Evolutionary conservation across 92 coral and sea anemone species (phyloP), one percentile per base, ranked within the genome.

Genomic region (Zoanthus sansibaricus): DNA sequence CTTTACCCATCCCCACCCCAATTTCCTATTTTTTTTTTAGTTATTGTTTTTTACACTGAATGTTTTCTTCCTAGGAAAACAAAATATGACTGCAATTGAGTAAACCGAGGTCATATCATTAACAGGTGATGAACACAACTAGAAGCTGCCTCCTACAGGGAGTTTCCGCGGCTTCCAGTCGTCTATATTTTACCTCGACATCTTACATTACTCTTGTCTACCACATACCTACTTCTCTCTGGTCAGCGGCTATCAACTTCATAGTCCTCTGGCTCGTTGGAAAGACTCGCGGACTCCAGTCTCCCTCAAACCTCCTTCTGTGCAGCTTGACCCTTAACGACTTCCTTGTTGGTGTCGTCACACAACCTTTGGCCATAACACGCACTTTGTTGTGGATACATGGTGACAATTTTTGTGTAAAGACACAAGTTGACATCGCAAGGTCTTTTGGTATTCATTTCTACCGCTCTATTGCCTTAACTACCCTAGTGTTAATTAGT

Each of bases 281-380:
- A 21, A 79, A 62, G 31, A 79, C 73, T 44, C 69, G 78, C 10
- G 62, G 82, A 4, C 62, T 87, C 55, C 80, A 84, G 30, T 67
- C 72, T 18, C 76, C 79, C 75, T 87, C 90, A 7, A 80, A 68
- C 20, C 51, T 79, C 47, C 86, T 87, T 1, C 78, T 87, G 42
- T 87, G 90, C 71, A 87, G 90, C 69, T 46, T 87, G 30, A 87
- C 75, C 68, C 58, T 79, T 12, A 87, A 87, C 55, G 86, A 87
- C 55, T 16, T 88, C 52, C 62, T 88, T 1, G 33, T 82, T 17
- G 87, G 83, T 12, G 32, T 82, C 6, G 56, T 88, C 12, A 79
- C 84, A 10, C 91, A 88, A 25, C 88, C 91, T 15, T 49, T 88
- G 82, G 91, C 91, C 17, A 82, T 88, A 16, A 80, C 83, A 32